Evolutionary conservation across 2,113 vertebrate genomes (phyloP), one percentile per base, ranked within the genome.

Genomic region (Trematocara stigmaticum): DNA sequence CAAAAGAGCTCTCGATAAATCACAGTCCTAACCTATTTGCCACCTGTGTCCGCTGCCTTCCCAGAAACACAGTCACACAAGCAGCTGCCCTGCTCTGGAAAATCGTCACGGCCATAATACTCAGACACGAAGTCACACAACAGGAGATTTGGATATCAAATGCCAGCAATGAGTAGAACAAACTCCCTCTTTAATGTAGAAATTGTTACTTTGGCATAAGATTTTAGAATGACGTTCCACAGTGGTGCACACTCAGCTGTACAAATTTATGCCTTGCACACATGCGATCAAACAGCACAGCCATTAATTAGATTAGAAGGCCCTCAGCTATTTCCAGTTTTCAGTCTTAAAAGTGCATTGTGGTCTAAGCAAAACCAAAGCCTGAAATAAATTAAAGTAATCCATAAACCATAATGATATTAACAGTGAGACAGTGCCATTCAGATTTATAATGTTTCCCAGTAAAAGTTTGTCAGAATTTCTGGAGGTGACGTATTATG

Each of bases 31-130:
- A 96, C 93, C 31, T 91, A 94, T 96, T 94, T 88, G 81, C 94
- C 96, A 96, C 95, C 95, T 96, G 96, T 92, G 94, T 93, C 89
- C 86, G 57, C 89, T 34, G 88, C 90, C 91, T 93, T 94, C 90
- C 92, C 94, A 94, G 92, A 95, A 94, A 89, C 79, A 56, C 88
- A 49, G 87, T 86, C 92, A 92, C 89, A 92, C 64, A 61, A 83
- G 78, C 90, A 92, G 90, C 93, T 91, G 88, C 87, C 71, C 45
- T 4, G 52, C 23, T 52, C 81, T 87, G 85, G 88, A 91, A 94
- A 89, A 92, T 61, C 49, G n/a, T 76, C 86, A 55, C 2, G 20
- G 53, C 47, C 56, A 11, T 42, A 35, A 59, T 42, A 51, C 81
- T 66, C 57, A 78, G 76, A 78, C 84, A 66, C 34, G 34, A 15